Evolutionary conservation across 30 jellyfish, hydroid and myxozoan genomes (phyloP), one percentile per base, ranked within the genome.

Genomic region (Phacellophora camtschatica): DNA sequence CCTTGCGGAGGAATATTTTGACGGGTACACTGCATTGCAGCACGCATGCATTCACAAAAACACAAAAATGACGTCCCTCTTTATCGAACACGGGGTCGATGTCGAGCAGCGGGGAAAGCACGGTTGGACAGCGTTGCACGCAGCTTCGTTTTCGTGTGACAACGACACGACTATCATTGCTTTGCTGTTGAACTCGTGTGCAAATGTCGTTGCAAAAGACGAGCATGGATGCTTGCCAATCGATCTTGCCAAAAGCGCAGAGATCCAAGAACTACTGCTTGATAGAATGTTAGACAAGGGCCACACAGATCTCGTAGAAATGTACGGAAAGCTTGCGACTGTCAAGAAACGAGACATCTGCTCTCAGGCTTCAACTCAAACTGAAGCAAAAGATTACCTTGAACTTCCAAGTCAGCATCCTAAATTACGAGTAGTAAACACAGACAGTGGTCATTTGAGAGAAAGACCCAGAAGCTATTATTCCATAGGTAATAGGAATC

Each of bases 51-150:
- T 70, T 39, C 34, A 6, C 11, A 79, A 58, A 36, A 71, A 83
- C 71, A 45, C 11, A 24, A 63, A 42, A 23, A 50, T 72, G 2
- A 88, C 48, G 1, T 23, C 83, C 5, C 28, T 83, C 64, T 43
- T 83, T 7, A 35, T 83, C 2, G 95, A 83, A 35, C 10, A 33
- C 30, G 95, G 95, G 5, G 88, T 66, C 0, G 88, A 83, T 11
- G 29, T 83, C 29, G 87, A 61, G 58, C 83, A 61, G 42, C 86
- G 78, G 36, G 84, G 95, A 9, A 64, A 68, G 23, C 66, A 64
- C 75, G 95, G 88, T 22, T 83, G 95, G 95, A 69, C 95, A 5
- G 95, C 95, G 27, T 73, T 83, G 19, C 95, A 83, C 55, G 95
- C 88, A 1, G 88, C 95, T 25, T 62, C 82, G 22, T 71, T 71